phyloP scores from a whole-genome alignment of 2,888 invertebrate genomes.

The Diplolepis rosae region DNA sequence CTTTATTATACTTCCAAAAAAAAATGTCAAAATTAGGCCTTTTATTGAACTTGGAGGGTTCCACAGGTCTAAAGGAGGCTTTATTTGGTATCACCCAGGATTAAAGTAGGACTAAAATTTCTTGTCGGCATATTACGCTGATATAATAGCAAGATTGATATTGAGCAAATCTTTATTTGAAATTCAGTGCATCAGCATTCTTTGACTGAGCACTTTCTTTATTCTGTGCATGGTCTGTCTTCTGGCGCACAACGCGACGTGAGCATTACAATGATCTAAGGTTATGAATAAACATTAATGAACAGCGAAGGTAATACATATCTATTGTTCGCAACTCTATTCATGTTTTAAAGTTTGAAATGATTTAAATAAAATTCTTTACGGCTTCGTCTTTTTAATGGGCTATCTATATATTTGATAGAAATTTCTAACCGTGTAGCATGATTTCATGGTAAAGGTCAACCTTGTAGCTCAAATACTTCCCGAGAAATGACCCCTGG shows the following conservation, averaged over 20 bases:
- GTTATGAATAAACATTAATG: constrained; percentile 19
- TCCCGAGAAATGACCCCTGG: no score
- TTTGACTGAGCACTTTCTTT: constrained; percentile 20
- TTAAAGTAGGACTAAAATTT: no score
- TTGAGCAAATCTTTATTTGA: constrained; percentile 16
- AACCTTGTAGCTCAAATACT: no score
- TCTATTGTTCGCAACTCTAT: neutral
- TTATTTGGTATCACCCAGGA: no score
- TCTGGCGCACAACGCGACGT: neutral
- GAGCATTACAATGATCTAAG: constrained; percentile 2
- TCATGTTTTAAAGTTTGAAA: neutral
- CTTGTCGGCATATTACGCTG: no score
- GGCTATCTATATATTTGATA: no score
- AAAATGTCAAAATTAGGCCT: no score
- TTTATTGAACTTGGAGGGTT: no score
- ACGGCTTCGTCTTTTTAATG: neutral
- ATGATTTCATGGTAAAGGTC: no score
- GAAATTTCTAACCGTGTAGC: no score
- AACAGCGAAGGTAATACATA: neutral
- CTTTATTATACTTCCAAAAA: no score
- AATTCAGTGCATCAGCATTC: constrained; percentile 23
- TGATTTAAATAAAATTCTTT: neutral
- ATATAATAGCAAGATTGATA: neutral
- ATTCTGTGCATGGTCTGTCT: constrained; percentile 21
- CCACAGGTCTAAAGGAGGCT: no score